A percentile compares a stretch with the other conserved stretches of the same genome.
phyloP scores from a whole-genome alignment of 2,113 vertebrate species.

The Neomonachus schauinslandi region DNA sequence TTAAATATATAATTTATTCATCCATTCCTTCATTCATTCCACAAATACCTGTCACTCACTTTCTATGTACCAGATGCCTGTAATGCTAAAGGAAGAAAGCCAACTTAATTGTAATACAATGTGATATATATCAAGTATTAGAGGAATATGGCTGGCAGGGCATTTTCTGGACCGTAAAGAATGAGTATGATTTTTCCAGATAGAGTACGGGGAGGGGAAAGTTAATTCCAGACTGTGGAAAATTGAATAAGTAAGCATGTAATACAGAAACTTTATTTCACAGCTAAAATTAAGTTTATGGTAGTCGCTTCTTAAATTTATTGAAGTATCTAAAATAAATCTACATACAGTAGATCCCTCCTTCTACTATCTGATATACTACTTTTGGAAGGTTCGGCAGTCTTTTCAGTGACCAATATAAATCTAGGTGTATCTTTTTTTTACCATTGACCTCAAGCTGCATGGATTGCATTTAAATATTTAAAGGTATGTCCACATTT shows the following conservation, averaged over 20 bases:
- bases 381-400: neutral
- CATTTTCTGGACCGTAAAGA: neutral
- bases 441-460: neutral
- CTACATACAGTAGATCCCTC: neutral
- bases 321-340: neutral
- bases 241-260: neutral
- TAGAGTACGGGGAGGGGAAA: neutral
- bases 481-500: slow-evolving; percentile 3
- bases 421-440: neutral
- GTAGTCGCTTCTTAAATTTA: neutral
- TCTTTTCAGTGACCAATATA: neutral
- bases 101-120: neutral
- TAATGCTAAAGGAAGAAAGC: neutral
- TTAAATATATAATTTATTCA: neutral
- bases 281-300: neutral
- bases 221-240: neutral
- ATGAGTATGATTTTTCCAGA: neutral
- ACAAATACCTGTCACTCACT: neutral
- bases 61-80: neutral
- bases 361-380: neutral
- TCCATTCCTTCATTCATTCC: neutral
- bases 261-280: neutral
- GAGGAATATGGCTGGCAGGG: neutral
- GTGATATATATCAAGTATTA: neutral
- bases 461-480: neutral